Percentiles rank a stretch among this genome's conserved stretches.
phyloP scores from a whole-genome alignment of 2,888 invertebrate genomes.

The Tenthredo livida region DNA sequence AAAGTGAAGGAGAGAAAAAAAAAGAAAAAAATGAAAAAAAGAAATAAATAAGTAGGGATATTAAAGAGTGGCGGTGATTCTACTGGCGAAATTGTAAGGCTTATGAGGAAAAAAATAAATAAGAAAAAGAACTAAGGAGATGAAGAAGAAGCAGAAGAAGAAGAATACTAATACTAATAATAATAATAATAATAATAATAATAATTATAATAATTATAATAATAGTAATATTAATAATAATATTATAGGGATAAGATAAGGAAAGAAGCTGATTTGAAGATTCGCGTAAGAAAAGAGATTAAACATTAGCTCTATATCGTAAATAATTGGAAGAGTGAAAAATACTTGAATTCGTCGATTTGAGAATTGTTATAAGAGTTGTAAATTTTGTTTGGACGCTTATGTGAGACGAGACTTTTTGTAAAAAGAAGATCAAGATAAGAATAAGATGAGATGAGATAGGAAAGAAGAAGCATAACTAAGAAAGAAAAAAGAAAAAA shows the following conservation, averaged over 20 bases:
- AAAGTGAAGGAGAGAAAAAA: not conserved
- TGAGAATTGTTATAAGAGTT: constrained; percentile 51
- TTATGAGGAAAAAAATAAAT: not conserved
- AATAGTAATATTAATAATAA: no score
- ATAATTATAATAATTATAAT: no score
- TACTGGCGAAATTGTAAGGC: not conserved
- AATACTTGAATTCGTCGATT: constrained; percentile 40
- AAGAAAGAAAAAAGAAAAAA: not conserved
- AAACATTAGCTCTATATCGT: not conserved
- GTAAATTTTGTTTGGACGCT: constrained; percentile 48
- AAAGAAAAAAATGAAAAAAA: no score
- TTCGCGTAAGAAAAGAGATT: not conserved
- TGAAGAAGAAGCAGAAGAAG: no score
- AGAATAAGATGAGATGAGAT: constrained; percentile 34
- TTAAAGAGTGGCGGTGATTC: not conserved
- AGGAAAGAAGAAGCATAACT: constrained; percentile 35
- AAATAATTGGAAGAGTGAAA: not conserved
- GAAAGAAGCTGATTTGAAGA: not conserved
- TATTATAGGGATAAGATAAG: no score
- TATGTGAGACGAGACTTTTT: constrained; percentile 53
- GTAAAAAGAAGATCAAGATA: constrained; percentile 20
- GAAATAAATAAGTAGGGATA: not conserved
- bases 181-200: no score
- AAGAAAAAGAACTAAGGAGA: no score
- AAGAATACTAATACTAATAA: no score